phyloP scores from a whole-genome alignment of 2,113 vertebrate genomes.

The Pampusana beccarii region DNA sequence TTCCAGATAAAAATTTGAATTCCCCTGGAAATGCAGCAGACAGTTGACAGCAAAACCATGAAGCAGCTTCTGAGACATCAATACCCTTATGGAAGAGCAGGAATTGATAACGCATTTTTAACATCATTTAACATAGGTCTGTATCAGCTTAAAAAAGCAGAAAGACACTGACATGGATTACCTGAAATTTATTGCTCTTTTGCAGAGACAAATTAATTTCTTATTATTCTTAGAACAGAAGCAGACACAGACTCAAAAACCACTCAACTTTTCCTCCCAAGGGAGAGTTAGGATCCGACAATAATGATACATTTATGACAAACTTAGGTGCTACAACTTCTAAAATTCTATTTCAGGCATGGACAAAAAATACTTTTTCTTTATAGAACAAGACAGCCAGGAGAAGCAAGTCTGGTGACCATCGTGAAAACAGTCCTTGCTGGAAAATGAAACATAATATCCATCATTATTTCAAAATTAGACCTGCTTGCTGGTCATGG shows the following conservation, averaged over 20 bases:
- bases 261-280: not conserved
- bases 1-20: not conserved
- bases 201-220: not conserved
- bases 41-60: not conserved
- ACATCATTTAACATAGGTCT: not conserved
- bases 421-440: not conserved
- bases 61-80: not conserved
- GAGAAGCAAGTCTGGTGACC: not conserved
- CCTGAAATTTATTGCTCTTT: not conserved
- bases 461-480: not conserved
- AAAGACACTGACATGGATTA: not conserved
- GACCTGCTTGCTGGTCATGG: not conserved
- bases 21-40: not conserved
- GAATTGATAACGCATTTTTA: not conserved
- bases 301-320: not conserved
- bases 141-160: not conserved
- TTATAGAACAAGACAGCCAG: not conserved
- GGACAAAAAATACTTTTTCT: not conserved
- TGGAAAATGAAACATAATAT: not conserved
- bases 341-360: not conserved
- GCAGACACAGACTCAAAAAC: not conserved
- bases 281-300: not conserved
- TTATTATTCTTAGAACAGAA: not conserved
- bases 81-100: fast-evolving
- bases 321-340: not conserved